Percentiles rank a stretch among this genome's conserved stretches.
Evolutionary conservation across 2,797 vertebrate species (phyloP).

Genomic region (Spondyliosoma cantharus): DNA sequence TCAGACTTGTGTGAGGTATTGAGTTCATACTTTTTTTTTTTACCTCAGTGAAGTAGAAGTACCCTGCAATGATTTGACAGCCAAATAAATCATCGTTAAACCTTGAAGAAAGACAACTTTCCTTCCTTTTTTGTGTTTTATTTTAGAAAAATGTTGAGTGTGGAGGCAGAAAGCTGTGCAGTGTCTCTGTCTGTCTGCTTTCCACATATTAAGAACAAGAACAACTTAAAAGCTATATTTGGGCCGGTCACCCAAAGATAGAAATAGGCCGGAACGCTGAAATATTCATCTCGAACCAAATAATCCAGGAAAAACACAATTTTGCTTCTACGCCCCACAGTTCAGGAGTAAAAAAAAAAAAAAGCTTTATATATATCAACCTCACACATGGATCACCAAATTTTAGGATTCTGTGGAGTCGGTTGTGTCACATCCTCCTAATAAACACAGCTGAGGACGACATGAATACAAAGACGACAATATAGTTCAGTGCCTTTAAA

Average conservation of each 20-base stretch:
- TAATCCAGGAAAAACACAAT: constrained; percentile 64
- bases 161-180: constrained; percentile 27
- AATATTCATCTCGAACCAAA: constrained; percentile 67
- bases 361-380: constrained; percentile 28
- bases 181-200: constrained; percentile 51
- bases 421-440: neutral
- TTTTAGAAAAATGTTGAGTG: constrained; percentile 14
- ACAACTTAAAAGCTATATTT: constrained; percentile 61
- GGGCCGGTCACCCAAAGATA: constrained; percentile 62
- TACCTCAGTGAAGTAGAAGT: neutral
- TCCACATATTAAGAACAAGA: constrained; percentile 63
- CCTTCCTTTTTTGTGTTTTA: neutral
- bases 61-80: neutral
- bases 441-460: neutral
- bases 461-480: neutral
- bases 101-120: neutral
- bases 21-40: neutral
- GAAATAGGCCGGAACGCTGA: constrained; percentile 54
- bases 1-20: neutral
- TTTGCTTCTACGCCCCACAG: constrained; percentile 59
- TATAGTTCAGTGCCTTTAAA: neutral
- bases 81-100: constrained; percentile 10
- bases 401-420: neutral
- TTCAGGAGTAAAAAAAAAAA: constrained; percentile 37
- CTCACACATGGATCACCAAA: neutral